Evolutionary conservation across 1,140 invertebrate genomes (phyloP), one percentile per base, ranked within the genome.

Genomic region (Wasmannia auropunctata): DNA sequence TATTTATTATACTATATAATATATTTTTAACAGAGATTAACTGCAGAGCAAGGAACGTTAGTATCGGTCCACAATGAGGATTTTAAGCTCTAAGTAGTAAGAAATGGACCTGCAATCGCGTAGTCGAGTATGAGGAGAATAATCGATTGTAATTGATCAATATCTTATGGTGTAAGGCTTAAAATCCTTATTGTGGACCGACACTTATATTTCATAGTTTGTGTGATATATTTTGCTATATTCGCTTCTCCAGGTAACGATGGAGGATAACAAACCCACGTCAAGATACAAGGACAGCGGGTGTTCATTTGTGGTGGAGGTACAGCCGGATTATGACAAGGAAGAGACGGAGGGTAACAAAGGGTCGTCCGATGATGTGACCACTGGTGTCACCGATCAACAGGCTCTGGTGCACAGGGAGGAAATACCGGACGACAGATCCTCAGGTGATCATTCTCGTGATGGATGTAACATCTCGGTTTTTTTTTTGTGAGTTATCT

Each of bases 231-330:
- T 62, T 34, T 34, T 40, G 7, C 10, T 69, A 80, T 60, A 31
- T 79, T 56, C 62, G 67, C 77, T 91, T 89, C n/a, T n/a, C 22
- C 83, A 95, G 95, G 92, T 95, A 62, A 94, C 94, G 70, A 93
- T 94, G 91, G 94, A 94, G 65, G 93, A 94, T 56, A 92, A 91
- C 79, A 93, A 91, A 74, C 90, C 87, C 81, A 90, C 89, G 77
- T 90, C 90, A 72, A 93, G 92, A 74, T 94, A 92, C 58, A 88
- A 95, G 54, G 96, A 97, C 87, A 96, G 97, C 93, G 96, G 97
- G 81, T 97, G 97, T n/a, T 97, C 97, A 34, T 97, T 97, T 85
- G 97, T 98, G 2, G 97, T 97, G 3, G 97, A 98, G 90, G 97
- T 97, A 79, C 86, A 95, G 85, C 87, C 93, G 70, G 86, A 90